Conservation (phyloP, 2,888 invertebrate genomes). For the Cantharis nigra region DNA sequence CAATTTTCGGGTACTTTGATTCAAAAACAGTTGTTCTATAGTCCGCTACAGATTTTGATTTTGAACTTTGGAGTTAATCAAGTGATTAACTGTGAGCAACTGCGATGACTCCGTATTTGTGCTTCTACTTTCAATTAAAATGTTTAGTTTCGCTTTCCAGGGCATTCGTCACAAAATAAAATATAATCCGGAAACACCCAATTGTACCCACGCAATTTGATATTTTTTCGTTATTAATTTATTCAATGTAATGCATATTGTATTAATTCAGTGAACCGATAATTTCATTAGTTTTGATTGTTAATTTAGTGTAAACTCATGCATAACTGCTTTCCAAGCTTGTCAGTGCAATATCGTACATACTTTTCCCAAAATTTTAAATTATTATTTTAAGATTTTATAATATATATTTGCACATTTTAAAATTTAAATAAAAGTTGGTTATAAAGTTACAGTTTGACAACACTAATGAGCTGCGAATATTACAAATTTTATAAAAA, state of each 20-base stretch:
- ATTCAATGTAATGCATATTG: background rate
- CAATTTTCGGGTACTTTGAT: no score
- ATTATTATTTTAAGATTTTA: background rate
- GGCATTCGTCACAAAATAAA: background rate
- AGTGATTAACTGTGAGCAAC: no score
- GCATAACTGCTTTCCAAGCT: background rate
- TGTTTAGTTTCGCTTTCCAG: background rate
- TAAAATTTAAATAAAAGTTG: background rate
- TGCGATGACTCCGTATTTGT: no score
- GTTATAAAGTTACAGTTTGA: background rate
- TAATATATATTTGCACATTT: no score
- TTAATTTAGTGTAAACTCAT: background rate
- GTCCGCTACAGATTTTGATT: no score
- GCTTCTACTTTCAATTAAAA: background rate
- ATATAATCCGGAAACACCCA: background rate
- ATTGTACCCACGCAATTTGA: background rate
- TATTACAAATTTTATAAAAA: no score
- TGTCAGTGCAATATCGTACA: background rate
- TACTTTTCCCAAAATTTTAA: background rate
- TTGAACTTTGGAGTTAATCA: background rate
- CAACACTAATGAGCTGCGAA: background rate
- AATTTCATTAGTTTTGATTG: background rate
- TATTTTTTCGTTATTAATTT: background rate
- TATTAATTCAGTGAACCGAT: background rate
- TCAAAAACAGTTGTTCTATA: no score